These are phyloP conservation scores for Otocyon megalotis DNA, from an alignment of 2,113 vertebrate genomes.

Conservation along the genomic window DNA sequence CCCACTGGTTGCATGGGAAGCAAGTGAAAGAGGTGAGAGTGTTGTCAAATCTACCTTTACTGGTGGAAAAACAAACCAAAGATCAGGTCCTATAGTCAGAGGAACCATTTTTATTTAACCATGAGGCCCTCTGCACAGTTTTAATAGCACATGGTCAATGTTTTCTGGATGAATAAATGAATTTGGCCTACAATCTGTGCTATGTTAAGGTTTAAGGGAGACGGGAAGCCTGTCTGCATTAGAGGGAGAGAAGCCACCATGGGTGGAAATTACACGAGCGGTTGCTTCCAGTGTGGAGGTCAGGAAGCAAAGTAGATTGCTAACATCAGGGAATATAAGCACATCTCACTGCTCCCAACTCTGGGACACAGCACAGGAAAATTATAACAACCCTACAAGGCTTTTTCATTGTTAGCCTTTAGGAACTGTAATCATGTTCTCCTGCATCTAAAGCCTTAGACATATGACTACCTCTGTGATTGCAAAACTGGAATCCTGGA, in stretches of 20 bases:
- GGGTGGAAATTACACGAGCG: background rate
- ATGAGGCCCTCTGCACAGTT: background rate
- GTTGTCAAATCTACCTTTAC: background rate
- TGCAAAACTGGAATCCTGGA: background rate
- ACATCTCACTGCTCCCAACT: background rate
- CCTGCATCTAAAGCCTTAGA: background rate
- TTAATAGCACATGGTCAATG: background rate
- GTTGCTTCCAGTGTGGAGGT: background rate
- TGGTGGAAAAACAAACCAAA: background rate
- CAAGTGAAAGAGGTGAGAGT: background rate
- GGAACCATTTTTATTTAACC: background rate
- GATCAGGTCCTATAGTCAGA: background rate
- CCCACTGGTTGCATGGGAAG: background rate
- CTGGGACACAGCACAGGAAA: background rate
- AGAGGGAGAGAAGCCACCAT: background rate
- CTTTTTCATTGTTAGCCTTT: background rate
- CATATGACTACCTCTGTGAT: background rate
- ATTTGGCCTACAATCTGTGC: background rate
- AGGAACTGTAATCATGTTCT: background rate
- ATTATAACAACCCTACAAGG: background rate
- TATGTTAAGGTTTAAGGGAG: background rate
- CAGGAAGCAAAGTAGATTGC: background rate
- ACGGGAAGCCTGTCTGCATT: background rate
- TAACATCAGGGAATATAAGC: background rate
- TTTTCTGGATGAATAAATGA: background rate